A percentile compares a stretch with the other conserved stretches of the same genome.
These are phyloP conservation scores for Chrysolina americana DNA, from an alignment of 2,888 invertebrate genomes.

Conservation along the genomic window DNA sequence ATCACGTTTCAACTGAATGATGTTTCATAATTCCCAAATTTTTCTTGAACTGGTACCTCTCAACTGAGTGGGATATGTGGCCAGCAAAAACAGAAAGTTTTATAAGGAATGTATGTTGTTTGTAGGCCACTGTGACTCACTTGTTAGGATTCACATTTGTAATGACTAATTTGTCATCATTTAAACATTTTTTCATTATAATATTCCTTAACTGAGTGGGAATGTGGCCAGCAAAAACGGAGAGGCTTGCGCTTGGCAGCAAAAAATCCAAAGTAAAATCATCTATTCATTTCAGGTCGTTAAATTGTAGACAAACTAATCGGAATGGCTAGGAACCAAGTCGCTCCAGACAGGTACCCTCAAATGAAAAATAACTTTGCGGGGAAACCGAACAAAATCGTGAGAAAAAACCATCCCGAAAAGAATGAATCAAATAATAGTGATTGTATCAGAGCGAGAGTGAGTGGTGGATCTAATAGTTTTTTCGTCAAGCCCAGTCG, in stretches of 20 bases:
- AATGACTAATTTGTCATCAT: too few species aligned
- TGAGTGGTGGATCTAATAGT: constrained; percentile 30
- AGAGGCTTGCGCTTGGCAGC: background rate
- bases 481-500: constrained; percentile 36
- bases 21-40: too few species aligned
- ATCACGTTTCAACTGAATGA: too few species aligned
- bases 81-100: too few species aligned
- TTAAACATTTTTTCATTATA: too few species aligned
- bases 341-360: constrained; percentile 37
- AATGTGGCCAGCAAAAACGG: background rate
- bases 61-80: background rate
- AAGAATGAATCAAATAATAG: constrained; percentile 30
- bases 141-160: too few species aligned
- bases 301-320: constrained; percentile 26
- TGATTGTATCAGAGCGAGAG: constrained; percentile 31
- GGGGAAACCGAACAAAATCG: constrained; percentile 29
- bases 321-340: constrained; percentile 41
- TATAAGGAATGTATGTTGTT: background rate
- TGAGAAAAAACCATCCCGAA: constrained; percentile 17
- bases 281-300: constrained; percentile 34
- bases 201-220: background rate
- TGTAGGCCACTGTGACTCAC: too few species aligned
- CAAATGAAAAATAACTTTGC: constrained; percentile 46
- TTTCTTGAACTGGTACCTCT: background rate
- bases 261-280: constrained; percentile 17